These are phyloP conservation scores for Athalia cordata DNA, from an alignment of 2,888 invertebrate genomes.

Conservation along the genomic window DNA sequence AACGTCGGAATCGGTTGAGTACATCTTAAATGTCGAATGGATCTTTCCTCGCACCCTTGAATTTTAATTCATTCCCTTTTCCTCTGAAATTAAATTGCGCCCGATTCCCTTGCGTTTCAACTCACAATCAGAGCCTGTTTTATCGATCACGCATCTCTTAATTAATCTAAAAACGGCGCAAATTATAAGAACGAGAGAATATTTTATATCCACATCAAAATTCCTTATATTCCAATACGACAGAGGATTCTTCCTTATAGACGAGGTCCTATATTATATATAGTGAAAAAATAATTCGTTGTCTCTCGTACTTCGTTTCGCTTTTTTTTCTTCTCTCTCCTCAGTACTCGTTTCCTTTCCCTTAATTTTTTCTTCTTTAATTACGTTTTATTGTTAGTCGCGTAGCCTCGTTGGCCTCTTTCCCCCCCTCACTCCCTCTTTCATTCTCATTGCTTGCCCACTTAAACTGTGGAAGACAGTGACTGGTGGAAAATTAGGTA, in stretches of 20 bases:
- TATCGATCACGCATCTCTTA: background rate
- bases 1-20: too few relatives aligned
- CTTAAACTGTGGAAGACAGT: constrained; percentile 19
- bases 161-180: constrained; percentile 18
- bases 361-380: constrained; percentile 18
- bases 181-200: background rate
- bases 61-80: background rate
- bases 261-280: constrained; percentile 9
- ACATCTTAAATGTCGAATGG: too few relatives aligned
- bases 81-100: background rate
- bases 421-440: background rate
- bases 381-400: constrained; percentile 39
- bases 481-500: constrained; percentile 41
- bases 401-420: background rate
- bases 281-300: constrained; percentile 16
- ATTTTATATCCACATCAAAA: too few relatives aligned
- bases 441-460: background rate
- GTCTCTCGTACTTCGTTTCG: constrained; percentile 13
- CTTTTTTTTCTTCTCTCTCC: background rate
- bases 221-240: too few relatives aligned
- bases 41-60: too few relatives aligned
- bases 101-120: background rate
- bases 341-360: constrained; percentile 7
- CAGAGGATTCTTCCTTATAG: too few relatives aligned
- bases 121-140: too few relatives aligned